Evolutionary conservation across 2,113 vertebrate genomes (phyloP), one percentile per base, ranked within the genome.

Genomic region (Otis tarda): DNA sequence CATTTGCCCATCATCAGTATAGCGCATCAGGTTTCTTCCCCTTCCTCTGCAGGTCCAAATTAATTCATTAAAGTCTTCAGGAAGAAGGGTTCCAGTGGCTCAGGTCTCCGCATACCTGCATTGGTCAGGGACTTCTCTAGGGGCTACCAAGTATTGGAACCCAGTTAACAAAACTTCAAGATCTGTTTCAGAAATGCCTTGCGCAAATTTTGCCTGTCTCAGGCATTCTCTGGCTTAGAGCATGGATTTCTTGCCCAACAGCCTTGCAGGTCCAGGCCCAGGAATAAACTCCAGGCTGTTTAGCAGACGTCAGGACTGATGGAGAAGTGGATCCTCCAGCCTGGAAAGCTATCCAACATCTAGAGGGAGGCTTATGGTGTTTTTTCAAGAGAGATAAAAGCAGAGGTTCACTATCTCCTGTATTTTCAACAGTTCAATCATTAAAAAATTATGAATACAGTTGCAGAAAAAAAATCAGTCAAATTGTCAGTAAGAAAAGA

Each of bases 71-170:
- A 64, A 43, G 14, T 35, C 35, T 49, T 53, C 15, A 27, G 45
- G 23, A 19, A 33, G 37, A 56, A 74, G 9, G 11, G 39, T 27
- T 31, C 35, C 1, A 4, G 35, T 0, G 5, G 53, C 21, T 25
- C 52, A 81, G 64, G 24, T 41, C n/a, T 53, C 61, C 37, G 52
- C 13, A 7, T 5, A 60, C 5, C 21, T 78, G 30, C 16, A 22
- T 3, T 11, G 27, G 9, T 59, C 18, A 22, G 37, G n/a, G 1
- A 2, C 25, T 65, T 76, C 84, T 47, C 4, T 0, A 3, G 25
- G 33, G 8, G n/a, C 30, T 52, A 17, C 33, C 4, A 19, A 43
- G 30, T 35, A n/a, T 11, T 53, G 15, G 47, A 80, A 85, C 19
- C 31, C 63, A 53, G 35, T 4, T 3, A 15, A 52, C 7, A 73